Evolutionary conservation across 2,888 invertebrate species (phyloP).

Genomic region (Cosmia trapezina): DNA sequence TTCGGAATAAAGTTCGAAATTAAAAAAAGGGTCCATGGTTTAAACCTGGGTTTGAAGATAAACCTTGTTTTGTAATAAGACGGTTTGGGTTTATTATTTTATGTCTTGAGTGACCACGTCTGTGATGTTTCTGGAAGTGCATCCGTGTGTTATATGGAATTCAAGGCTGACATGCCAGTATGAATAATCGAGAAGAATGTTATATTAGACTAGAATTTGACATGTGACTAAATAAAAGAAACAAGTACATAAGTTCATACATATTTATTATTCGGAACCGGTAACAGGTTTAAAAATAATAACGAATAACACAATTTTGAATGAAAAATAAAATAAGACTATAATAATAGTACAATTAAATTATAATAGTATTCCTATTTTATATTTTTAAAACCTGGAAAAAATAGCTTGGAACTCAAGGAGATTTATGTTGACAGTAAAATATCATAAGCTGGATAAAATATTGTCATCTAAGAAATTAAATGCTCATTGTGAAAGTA

Average conservation of each 20-base stretch:
- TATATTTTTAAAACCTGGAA: neutral
- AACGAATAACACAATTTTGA: neutral
- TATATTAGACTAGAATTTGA: neutral
- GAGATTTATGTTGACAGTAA: neutral
- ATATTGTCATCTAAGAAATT: conserved; percentile 1
- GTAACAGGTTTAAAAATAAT: neutral
- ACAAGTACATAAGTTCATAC: neutral
- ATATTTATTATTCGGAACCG: conserved; percentile 7
- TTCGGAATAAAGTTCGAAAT: too few species aligned
- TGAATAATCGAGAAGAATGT: neutral
- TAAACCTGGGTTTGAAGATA: too few species aligned
- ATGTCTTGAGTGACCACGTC: neutral
- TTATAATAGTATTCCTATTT: conserved; percentile 1
- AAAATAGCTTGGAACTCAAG: neutral
- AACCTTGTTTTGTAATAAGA: too few species aligned
- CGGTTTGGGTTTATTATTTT: neutral
- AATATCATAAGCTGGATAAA: neutral
- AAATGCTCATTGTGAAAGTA: neutral
- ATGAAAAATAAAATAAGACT: conserved; percentile 1
- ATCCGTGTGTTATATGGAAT: neutral
- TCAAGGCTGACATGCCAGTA: neutral
- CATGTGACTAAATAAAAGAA: neutral
- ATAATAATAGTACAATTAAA: conserved; percentile 10
- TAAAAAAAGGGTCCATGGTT: too few species aligned
- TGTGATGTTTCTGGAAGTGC: too few species aligned